phyloP scores from a whole-genome alignment of 2,797 vertebrate genomes.

The Melanotaenia trifasciata region DNA sequence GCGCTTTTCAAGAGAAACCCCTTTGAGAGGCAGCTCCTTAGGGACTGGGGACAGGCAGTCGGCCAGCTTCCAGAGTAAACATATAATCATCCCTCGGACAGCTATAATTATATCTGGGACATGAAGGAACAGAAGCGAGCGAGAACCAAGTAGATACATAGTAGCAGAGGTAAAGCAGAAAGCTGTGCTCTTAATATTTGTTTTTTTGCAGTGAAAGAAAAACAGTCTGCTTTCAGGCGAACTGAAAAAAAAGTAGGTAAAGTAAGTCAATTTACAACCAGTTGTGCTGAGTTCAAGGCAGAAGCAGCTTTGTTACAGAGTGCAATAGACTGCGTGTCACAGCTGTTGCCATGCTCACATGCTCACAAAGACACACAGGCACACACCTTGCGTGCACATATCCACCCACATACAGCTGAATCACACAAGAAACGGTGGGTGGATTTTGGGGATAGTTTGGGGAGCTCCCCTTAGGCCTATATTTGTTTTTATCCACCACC shows the following conservation, averaged over 20 bases:
- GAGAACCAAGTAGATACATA: slow-evolving; percentile 79
- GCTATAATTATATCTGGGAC: slow-evolving; percentile 87
- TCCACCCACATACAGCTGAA: slow-evolving; percentile 62
- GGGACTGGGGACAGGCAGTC: slow-evolving; percentile 86
- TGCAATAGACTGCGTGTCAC: slow-evolving; percentile 32
- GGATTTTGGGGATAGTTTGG: slow-evolving; percentile 63
- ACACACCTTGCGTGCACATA: slow-evolving; percentile 70
- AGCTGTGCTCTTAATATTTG: slow-evolving; percentile 77
- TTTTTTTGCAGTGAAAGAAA: slow-evolving; percentile 79
- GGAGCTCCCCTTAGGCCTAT: slow-evolving; percentile 60
- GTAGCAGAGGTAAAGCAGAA: slow-evolving; percentile 70
- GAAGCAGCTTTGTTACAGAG: slow-evolving; percentile 11
- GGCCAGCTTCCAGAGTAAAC: slow-evolving; percentile 92
- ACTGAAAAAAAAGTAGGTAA: slow-evolving; percentile 47
- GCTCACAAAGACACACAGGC: slow-evolving; percentile 23
- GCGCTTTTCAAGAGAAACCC: slow-evolving; percentile 81
- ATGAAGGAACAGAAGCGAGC: slow-evolving; percentile 82
- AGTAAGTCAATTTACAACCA: slow-evolving; percentile 57
- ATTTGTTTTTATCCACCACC: slow-evolving; percentile 69
- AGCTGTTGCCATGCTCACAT: slow-evolving; percentile 11
- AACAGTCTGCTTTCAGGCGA: slow-evolving; percentile 77
- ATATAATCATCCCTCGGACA: slow-evolving; percentile 90
- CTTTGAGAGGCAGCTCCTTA: slow-evolving; percentile 81
- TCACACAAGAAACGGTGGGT: slow-evolving; percentile 67
- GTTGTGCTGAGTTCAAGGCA: slow-evolving; percentile 35